Evolutionary conservation across 1,140 invertebrate species (phyloP), one percentile per base, ranked within the genome.

Genomic region (Acromyrmex charruanus): DNA sequence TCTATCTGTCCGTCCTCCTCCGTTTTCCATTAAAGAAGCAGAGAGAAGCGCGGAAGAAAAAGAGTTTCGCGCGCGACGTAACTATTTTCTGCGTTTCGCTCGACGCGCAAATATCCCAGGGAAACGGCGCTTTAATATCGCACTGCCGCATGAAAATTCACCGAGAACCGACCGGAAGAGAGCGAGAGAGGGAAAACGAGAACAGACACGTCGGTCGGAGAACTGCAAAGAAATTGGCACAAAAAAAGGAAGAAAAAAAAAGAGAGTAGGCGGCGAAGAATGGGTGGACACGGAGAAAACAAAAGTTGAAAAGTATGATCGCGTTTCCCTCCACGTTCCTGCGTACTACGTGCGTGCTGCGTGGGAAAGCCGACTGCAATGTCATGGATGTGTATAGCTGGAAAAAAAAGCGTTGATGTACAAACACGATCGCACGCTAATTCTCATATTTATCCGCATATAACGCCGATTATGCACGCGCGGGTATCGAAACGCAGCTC

Each of bases 391-490:
- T 9, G 28, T 18, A 31, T 25, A 25, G 39, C 12, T 21, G 72
- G 31, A 53, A n/a, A 75, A 84, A 84, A 65, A 25, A 39, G 44
- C 28, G 49, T 49, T 44, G 39, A 69, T 86, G 53, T 69, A 71
- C 77, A 77, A 68, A 85, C 77, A 85, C 51, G 74, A 87, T 86
- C 77, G 89, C 18, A 35, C 75, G 81, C 86, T 93, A 94, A 93
- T 93, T 93, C 66, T 68, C 89, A 75, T 88, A 91, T 91, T 90
- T 90, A 92, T 88, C 86, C 91, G 66, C 31, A 86, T 88, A 88
- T 88, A 88, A 92, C 53, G 86, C n/a, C 85, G 89, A 93, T 93
- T 91, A 92, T 93, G 90, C 89, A 81, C 85, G 85, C 72, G 74
- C 77, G 81, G 51, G n/a, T 58, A 49, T 53, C 81, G 59, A 71